Base-by-base conservation (phyloP, 2,113 vertebrate genomes). In the Sardina pilchardus region DNA sequence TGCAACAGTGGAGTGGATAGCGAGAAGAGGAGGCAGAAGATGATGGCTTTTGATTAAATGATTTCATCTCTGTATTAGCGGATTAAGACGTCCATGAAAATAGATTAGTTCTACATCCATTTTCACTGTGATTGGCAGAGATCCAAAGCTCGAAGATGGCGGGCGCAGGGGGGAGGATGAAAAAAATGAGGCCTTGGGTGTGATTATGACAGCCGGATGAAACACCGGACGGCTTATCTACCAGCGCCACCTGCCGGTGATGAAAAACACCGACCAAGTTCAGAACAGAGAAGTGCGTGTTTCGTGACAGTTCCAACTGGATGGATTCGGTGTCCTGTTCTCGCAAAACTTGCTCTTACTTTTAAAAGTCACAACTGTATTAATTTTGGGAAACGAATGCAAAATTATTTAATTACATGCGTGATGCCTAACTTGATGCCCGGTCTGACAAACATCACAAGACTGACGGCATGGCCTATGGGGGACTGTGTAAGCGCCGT, bases 81-180 rank as follows among this genome's bases (percentile, higher is more conserved):
- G 94, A 96, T 95, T 95, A 95, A 90, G 90, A 94, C 90, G 63
- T 88, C 91, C 93, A 88, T 94, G 93, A 91, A 94, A 95, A 94
- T 94, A 94, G 93, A 96, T 95, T 95, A 93, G 92, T 95, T 94
- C 92, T 94, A 93, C 92, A 85, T 90, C 92, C 90, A 93, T 94
- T 93, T 93, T 91, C 92, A 93, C 93, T 90, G 86, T 93, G 94
- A 94, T 89, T 95, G 95, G 94, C 94, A 92, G 91, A 85, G 87
- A 92, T 94, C 94, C 93, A 94, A 91, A 93, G 82, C 84, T 85
- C 56, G 85, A 82, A 87, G 83, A 89, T 83, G 71, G 71, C 71
- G 71, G 71, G 71, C 26, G 86, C 45, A 84, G 67, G 83, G 86
- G 71, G 84, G 82, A 88, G 36, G 12, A 36, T 75, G n/a, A 12